Evolutionary conservation across 92 coral and sea anemone species (phyloP).

Genomic region (Blastomussa wellsi): DNA sequence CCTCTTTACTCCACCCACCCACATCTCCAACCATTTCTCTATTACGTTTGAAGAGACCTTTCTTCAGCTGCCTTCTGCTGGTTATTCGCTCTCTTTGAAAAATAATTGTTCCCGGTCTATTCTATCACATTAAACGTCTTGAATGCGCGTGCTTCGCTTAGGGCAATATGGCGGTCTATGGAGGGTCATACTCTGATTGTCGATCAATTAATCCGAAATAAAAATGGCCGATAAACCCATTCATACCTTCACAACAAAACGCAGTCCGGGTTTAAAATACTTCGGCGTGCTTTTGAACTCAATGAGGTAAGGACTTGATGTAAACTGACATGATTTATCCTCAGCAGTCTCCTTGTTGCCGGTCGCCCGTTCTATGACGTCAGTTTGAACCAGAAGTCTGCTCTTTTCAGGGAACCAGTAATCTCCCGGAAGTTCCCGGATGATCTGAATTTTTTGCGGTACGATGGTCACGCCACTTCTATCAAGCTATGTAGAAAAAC

Average conservation of each 20-base stretch:
- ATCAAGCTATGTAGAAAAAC: conserved; percentile 14
- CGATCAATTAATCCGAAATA: not conserved
- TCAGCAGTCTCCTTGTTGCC: conserved; percentile 67
- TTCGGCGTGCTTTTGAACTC: conserved; percentile 74
- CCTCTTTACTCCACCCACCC: too few species aligned
- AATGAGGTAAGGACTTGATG: conserved; percentile 78
- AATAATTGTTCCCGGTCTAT: too few species aligned
- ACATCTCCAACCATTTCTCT: too few species aligned
- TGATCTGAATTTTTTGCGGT: conserved; percentile 16
- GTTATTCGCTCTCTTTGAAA: too few species aligned
- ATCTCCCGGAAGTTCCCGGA: conserved; percentile 45
- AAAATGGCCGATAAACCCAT: not conserved
- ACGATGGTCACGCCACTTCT: conserved; percentile 26
- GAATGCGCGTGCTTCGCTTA: too few species aligned
- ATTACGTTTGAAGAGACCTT: too few species aligned
- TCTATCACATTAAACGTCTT: too few species aligned
- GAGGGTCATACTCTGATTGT: not conserved
- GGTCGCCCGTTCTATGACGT: conserved; percentile 80
- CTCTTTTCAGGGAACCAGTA: conserved; percentile 92
- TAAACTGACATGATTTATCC: conserved; percentile 78
- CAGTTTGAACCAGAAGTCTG: conserved; percentile 77
- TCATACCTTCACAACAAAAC: conserved; percentile 82
- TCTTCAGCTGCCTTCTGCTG: too few species aligned
- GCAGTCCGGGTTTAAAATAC: conserved; percentile 92
- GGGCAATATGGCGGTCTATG: too few species aligned